These are phyloP conservation scores for Danio kyathit DNA, from an alignment of 2,797 vertebrate species.

Conservation along the genomic window DNA sequence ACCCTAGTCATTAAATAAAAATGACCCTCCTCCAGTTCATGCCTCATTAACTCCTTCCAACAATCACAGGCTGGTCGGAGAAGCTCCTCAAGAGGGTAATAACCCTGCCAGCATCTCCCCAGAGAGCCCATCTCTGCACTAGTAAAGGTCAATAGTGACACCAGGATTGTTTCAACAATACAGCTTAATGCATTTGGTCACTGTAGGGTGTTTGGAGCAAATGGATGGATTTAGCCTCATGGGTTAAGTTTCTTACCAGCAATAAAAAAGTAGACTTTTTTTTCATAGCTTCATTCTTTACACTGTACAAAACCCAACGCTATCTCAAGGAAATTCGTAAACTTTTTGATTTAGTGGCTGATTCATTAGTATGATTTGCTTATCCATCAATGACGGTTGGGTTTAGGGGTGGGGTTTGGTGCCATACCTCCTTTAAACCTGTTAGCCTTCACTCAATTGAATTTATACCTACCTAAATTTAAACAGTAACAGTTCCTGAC, in stretches of 20 bases:
- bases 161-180: slow-evolving; percentile 20
- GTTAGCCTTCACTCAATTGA: too few species aligned
- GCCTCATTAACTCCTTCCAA: slow-evolving; percentile 63
- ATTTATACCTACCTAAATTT: too few species aligned
- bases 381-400: too few species aligned
- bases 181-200: slow-evolving; percentile 40
- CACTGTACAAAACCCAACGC: too few species aligned
- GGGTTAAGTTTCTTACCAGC: not conserved
- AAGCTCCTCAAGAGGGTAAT: slow-evolving; percentile 43
- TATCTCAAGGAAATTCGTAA: too few species aligned
- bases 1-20: slow-evolving; percentile 56
- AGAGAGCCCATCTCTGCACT: slow-evolving; percentile 27
- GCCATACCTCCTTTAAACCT: too few species aligned
- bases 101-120: slow-evolving; percentile 7
- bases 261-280: not conserved
- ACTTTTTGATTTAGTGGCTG: too few species aligned
- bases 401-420: too few species aligned
- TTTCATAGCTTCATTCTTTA: too few species aligned
- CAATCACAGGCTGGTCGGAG: slow-evolving; percentile 49
- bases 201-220: not conserved
- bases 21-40: slow-evolving; percentile 47
- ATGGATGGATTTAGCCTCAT: not conserved
- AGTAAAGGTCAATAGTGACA: slow-evolving; percentile 50
- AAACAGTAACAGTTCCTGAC: too few species aligned
- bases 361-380: too few species aligned